Base-by-base conservation (phyloP, 1,140 invertebrate species). In the Sinonovacula constricta region DNA sequence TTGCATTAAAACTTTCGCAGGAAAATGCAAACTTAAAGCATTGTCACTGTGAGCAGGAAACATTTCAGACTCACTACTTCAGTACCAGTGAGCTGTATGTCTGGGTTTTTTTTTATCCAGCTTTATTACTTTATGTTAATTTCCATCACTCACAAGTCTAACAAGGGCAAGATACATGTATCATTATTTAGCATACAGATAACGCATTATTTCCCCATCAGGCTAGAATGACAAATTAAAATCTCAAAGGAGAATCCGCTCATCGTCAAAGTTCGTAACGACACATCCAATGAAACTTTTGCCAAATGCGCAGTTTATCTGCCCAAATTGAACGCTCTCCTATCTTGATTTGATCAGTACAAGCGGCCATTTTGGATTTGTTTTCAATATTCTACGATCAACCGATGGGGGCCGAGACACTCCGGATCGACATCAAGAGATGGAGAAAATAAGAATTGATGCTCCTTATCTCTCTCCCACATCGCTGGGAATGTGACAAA, bases 271-370 rank as follows among this genome's bases (percentile, higher is more conserved):
- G 49, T 33, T 78, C 67, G 57, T 39, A 51, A 78, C 69, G 70
- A 78, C 54, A 62, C 75, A 78, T 78, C 72, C 69, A 78, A 78
- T 68, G 56, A 53, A 66, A 66, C 31, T 67, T 68, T 78, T 78
- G 75, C 65, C 75, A 78, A 78, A 78, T 78, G 75, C 75, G 57
- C 75, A 78, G 67, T 68, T 78, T 78, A 78, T 78, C 75, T 78
- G 65, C 54, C 65, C 70, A 78, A 69, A 78, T 78, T 78, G 75
- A 78, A 78, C 75, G 60, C 26, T 26, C 18, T 49, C 31, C 51
- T 78, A 78, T 78, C 75, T 78, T 78, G 75, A 78, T 69, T 30
- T 26, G 56, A 78, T 78, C 75, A 53, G n/a, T 45, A 24, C 51
- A 12, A 33, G 12, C 18, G 75, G 53, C 49, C 75, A 66, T 63